Evolutionary conservation across 2,113 vertebrate genomes (phyloP).

Genomic region (Malurus melanocephalus): DNA sequence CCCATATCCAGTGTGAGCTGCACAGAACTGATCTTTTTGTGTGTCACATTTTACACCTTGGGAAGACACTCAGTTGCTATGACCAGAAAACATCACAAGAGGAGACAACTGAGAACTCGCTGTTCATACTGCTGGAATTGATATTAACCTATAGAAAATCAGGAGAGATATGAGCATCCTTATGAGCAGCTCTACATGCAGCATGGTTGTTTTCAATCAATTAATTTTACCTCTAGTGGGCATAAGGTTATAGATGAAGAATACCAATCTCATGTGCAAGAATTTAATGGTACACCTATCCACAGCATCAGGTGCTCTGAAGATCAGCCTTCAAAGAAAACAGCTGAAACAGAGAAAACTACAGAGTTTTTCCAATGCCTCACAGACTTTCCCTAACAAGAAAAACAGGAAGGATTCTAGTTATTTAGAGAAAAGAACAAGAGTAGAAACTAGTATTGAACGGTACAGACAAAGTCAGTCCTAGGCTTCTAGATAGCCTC

Average conservation of each 20-base stretch:
- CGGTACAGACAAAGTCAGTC: background rate
- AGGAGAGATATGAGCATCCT: background rate
- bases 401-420: background rate
- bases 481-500: background rate
- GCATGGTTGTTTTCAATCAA: background rate
- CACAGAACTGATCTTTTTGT: background rate
- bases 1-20: background rate
- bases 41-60: background rate
- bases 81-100: background rate
- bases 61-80: background rate
- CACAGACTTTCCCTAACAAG: background rate
- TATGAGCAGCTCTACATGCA: background rate
- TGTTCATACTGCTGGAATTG: background rate
- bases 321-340: background rate
- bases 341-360: background rate
- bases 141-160: background rate
- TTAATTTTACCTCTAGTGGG: background rate
- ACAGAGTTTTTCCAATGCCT: background rate
- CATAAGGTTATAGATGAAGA: background rate
- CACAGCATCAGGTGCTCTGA: background rate
- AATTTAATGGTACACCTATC: background rate
- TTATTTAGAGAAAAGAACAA: background rate
- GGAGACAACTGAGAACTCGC: background rate
- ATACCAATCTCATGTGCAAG: background rate
- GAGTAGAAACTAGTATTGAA: background rate